phyloP scores from a whole-genome alignment of 1,140 invertebrate species.

The Papilio aristodemus region DNA sequence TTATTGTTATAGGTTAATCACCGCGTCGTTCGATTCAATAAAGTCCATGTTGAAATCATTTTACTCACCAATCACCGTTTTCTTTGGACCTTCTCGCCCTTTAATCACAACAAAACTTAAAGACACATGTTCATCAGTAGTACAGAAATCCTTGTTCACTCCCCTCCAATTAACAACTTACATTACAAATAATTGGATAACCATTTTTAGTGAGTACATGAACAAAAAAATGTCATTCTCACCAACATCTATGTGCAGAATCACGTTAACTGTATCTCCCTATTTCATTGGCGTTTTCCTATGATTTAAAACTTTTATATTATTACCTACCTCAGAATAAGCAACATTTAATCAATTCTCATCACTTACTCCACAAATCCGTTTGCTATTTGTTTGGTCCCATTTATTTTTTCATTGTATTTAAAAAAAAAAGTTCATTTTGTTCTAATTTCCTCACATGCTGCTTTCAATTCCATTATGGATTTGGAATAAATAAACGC shows the following conservation, averaged over 20 bases:
- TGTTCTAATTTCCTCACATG: constrained; percentile 75
- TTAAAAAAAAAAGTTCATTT: constrained; percentile 39
- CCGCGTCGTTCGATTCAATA: constrained; percentile 62
- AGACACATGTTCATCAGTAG: constrained; percentile 43
- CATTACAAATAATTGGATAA: constrained; percentile 59
- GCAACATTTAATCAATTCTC: too few relatives aligned
- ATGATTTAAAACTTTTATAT: constrained; percentile 39
- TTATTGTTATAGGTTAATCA: constrained; percentile 79
- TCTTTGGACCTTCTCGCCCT: constrained; percentile 52
- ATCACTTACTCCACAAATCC: too few relatives aligned
- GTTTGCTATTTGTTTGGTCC: constrained; percentile 9
- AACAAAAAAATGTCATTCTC: constrained; percentile 72
- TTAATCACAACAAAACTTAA: constrained; percentile 50
- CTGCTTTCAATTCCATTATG: constrained; percentile 70
- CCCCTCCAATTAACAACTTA: constrained; percentile 43
- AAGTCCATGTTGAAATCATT: constrained; percentile 57
- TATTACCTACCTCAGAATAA: constrained; percentile 30
- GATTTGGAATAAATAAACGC: constrained; percentile 56
- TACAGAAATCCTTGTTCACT: constrained; percentile 49
- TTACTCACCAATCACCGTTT: constrained; percentile 52
- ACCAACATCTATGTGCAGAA: constrained; percentile 69
- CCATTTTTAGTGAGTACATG: constrained; percentile 68
- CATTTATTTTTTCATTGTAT: constrained; percentile 38
- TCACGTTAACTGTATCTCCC: constrained; percentile 64
- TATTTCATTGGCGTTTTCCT: constrained; percentile 71